Evolutionary conservation across 2,888 invertebrate genomes (phyloP), one percentile per base, ranked within the genome.

Genomic region (Thymelicus sylvestris): DNA sequence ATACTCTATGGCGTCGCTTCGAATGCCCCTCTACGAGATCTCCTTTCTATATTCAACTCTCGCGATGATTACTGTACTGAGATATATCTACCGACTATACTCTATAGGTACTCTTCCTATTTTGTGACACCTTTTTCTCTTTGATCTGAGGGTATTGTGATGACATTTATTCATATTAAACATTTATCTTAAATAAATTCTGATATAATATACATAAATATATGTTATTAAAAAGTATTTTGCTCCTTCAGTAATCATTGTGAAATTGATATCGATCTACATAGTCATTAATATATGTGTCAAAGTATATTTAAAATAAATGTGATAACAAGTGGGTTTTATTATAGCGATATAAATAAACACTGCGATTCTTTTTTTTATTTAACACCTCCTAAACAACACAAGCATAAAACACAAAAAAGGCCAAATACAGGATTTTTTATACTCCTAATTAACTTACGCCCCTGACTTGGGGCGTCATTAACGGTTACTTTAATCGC

Each of bases 291-390:
- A 86, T 89, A 88, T 92, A 89, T 90, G 92, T 93, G 93, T 93
- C 93, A 93, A 92, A 92, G 82, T 92, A 92, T 92, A 92, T 91
- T 89, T 92, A 89, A 90, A 79, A 92, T 93, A 93, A 93, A 93
- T 93, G 93, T 93, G 93, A 93, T 93, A 93, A 90, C 88, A 93
- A 88, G 92, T 86, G 92, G 92, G 91, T 91, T 92, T 31, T 92
- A 93, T 91, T 92, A 93, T 93, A 93, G 92, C 88, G 86, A 88
- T 90, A 90, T 87, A 90, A 92, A 90, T 87, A 90, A 92, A 91
- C 77, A 70, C 62, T 24, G 0, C 41, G 74, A 81, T 80, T 81
- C 31, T 80, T 80, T 81, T 73, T 79, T 81, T 73, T 13, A 55
- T 61, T 47, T 31, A 48, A 57, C 50, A 57, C 39, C 59, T 59